Conservation (phyloP, 2,888 invertebrate genomes). For the Trissoscelio sp. region DNA sequence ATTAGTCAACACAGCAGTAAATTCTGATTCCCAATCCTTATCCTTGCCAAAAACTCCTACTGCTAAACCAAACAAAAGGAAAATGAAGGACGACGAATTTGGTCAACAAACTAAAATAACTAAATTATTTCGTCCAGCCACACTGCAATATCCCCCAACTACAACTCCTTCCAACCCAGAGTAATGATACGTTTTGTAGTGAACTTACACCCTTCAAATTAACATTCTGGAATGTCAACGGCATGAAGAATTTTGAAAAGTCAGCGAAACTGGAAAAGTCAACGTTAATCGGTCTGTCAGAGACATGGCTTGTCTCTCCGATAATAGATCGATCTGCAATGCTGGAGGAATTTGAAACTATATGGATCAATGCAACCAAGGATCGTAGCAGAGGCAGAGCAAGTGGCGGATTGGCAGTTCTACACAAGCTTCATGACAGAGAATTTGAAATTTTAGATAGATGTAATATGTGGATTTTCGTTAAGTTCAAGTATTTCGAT, state of each 20-base stretch:
- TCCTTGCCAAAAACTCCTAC: too few species aligned
- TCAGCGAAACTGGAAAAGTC: neutral
- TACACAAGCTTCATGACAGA: neutral
- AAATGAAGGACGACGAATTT: too few species aligned
- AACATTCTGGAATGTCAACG: conserved; percentile 7
- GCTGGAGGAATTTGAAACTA: neutral
- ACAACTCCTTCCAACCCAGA: too few species aligned
- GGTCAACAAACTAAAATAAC: too few species aligned
- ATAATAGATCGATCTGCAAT: neutral
- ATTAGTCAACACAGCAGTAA: too few species aligned
- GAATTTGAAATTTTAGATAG: conserved; percentile 4
- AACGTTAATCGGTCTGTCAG: neutral
- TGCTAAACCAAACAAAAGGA: too few species aligned
- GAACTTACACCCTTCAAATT: too few species aligned
- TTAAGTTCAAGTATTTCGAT: conserved; percentile 15
- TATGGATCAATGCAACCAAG: neutral
- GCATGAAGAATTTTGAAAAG: neutral
- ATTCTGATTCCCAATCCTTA: too few species aligned
- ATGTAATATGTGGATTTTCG: conserved; percentile 5
- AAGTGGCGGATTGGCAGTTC: conserved; percentile 12
- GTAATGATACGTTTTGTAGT: too few species aligned
- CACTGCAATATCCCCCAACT: too few species aligned
- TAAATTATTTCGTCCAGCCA: too few species aligned
- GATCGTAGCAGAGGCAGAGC: conserved; percentile 19
- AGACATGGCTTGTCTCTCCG: neutral